Base-by-base conservation (phyloP, 2,888 invertebrate genomes). In the Ochropacha duplaris region DNA sequence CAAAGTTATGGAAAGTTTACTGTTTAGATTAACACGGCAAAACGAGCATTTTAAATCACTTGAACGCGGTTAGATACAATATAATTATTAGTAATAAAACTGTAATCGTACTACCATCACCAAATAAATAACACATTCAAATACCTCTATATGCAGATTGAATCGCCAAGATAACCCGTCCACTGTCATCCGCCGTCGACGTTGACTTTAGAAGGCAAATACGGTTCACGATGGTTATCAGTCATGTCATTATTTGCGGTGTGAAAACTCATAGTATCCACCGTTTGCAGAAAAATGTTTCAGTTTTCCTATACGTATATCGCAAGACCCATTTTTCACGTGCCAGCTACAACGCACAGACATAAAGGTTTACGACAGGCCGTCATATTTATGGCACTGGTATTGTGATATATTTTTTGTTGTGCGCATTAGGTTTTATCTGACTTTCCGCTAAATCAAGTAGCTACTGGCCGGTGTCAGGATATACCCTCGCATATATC, bases 381-480 rank as follows among this genome's bases (percentile, higher is more conserved):
- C 90, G 90, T 91, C 91, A 92, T 92, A 91, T 92, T 92, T 92
- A 92, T 92, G 91, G 88, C 86, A 75, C 70, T 76, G 86, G 87
- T 90, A 91, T 92, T 92, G 91, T 92, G 89, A 90, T 90, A 89
- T 90, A 89, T 92, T 92, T 92, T 92, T 92, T 92, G 91, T 92
- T 91, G 90, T 91, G 90, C 90, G 87, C 91, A 91, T 92, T 92
- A 92, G 90, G 90, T 92, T 92, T 92, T 92, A 92, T 92, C 92
- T 92, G 86, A 85, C 87, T 92, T 92, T 92, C 92, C 92, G 92
- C 91, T 92, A 92, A 92, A 92, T 92, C 92, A 92, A 92, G 92
- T 92, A 92, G 87, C 91, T 88, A 92, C 92, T 92, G 92, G 92
- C 92, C 92, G 91, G 86, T 90, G 91, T 87, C 90, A 90, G 92